Evolutionary conservation across 1,140 invertebrate genomes (phyloP).

Genomic region (Nephotettix cincticeps): DNA sequence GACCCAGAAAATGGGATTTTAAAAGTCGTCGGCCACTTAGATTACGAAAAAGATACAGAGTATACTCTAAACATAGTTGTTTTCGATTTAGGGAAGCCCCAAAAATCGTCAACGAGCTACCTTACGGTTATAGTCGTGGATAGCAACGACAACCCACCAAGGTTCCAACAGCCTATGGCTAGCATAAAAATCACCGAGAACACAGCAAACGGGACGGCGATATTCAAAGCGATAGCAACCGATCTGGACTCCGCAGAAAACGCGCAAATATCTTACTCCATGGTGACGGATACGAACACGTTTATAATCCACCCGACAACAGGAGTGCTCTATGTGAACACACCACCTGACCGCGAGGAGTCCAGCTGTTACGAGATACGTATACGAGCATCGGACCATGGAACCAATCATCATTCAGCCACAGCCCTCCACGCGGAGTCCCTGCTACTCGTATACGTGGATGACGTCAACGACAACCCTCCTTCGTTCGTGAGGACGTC

Average conservation of each 20-base stretch:
- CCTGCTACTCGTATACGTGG: conserved; percentile 71
- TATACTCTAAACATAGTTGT: conserved; percentile 87
- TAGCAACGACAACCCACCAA: conserved; percentile 83
- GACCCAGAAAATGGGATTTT: conserved; percentile 82
- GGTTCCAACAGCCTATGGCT: conserved; percentile 78
- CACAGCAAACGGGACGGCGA: conserved; percentile 75
- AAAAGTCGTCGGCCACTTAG: conserved; percentile 80
- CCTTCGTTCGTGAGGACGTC: conserved; percentile 74
- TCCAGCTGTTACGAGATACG: conserved; percentile 78
- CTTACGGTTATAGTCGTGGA: conserved; percentile 76
- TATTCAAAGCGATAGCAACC: conserved; percentile 80
- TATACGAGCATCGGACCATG: conserved; percentile 76
- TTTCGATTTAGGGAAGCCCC: conserved; percentile 81
- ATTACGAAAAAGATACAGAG: conserved; percentile 79
- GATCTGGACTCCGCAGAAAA: conserved; percentile 83
- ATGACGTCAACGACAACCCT: conserved; percentile 89
- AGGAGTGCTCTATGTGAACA: conserved; percentile 74
- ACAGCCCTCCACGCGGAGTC: conserved; percentile 67
- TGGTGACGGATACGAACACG: conserved; percentile 76
- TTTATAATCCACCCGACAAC: conserved; percentile 76
- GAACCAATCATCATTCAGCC: conserved; percentile 53
- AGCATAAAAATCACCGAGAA: conserved; percentile 82
- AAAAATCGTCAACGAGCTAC: conserved; percentile 69
- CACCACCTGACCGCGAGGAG: conserved; percentile 77
- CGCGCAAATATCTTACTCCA: conserved; percentile 71